Evolutionary conservation across 1,140 invertebrate genomes (phyloP).

Genomic region (Macrocentrus cingulum): DNA sequence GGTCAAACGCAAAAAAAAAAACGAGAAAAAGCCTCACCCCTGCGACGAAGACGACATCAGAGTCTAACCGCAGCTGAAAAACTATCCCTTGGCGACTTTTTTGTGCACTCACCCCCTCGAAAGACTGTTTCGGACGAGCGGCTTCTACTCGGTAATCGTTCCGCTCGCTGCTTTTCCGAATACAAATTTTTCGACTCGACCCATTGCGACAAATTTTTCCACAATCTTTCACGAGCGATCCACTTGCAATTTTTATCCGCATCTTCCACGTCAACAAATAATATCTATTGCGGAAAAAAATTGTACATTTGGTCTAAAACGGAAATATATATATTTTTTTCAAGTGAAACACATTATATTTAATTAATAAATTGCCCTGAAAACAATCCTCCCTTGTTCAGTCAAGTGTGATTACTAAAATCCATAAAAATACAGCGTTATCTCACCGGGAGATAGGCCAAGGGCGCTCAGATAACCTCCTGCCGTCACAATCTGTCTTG

Average conservation of each 20-base stretch:
- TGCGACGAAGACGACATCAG: neutral
- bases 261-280: too few relatives aligned
- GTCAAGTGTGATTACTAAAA: too few relatives aligned
- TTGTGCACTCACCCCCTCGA: neutral
- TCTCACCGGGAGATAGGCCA: conserved; percentile 7
- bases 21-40: neutral
- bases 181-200: conserved; percentile 30
- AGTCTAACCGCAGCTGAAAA: too few relatives aligned
- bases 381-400: conserved; percentile 1
- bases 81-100: conserved; percentile 2
- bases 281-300: too few relatives aligned
- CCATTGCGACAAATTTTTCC: too few relatives aligned
- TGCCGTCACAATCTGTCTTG: conserved; percentile 49
- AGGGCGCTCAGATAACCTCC: conserved; percentile 43
- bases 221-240: too few relatives aligned
- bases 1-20: conserved; percentile 52
- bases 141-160: conserved; percentile 39
- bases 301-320: too few relatives aligned
- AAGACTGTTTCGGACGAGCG: conserved; percentile 26
- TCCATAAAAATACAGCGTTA: neutral
- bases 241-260: too few relatives aligned
- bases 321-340: too few relatives aligned
- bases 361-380: too few relatives aligned
- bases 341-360: too few relatives aligned
- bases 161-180: conserved; percentile 33